phyloP scores from a whole-genome alignment of 2,888 invertebrate species.

The Nymphalis c-album region DNA sequence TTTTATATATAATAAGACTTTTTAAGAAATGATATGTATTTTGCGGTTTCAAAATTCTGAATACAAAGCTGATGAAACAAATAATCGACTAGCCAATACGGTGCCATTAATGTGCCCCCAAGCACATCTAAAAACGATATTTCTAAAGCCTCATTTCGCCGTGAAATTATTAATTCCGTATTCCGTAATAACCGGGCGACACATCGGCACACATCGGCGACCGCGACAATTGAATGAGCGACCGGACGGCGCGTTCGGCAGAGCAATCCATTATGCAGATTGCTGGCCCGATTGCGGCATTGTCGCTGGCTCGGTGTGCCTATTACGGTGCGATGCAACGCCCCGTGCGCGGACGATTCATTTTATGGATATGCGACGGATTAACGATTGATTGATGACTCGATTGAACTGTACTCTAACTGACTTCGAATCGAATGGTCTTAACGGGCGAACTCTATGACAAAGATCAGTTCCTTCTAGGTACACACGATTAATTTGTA shows the following conservation, averaged over 20 bases:
- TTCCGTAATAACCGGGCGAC: conserved; percentile 73
- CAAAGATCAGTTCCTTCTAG: not conserved
- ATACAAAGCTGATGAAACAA: too few relatives aligned
- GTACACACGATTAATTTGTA: not conserved
- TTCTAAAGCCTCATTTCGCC: conserved; percentile 37
- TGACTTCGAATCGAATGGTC: conserved; percentile 26
- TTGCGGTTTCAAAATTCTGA: too few relatives aligned
- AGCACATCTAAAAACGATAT: conserved; percentile 33
- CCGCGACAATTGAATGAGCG: conserved; percentile 79
- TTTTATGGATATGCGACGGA: conserved; percentile 67
- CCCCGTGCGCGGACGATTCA: conserved; percentile 43
- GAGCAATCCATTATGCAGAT: conserved; percentile 81
- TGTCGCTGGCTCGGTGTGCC: conserved; percentile 69
- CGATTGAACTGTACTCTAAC: conserved; percentile 52
- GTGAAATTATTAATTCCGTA: conserved; percentile 75
- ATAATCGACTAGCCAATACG: too few relatives aligned
- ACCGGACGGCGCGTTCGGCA: conserved; percentile 73
- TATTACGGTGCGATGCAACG: conserved; percentile 55
- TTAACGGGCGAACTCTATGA: conserved; percentile 8
- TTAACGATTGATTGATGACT: conserved; percentile 75
- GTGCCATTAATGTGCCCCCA: not conserved
- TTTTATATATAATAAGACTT: too few relatives aligned
- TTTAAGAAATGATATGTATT: too few relatives aligned
- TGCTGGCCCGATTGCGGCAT: conserved; percentile 78
- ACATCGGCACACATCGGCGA: conserved; percentile 75